phyloP scores from a whole-genome alignment of 2,888 invertebrate genomes.

The Lapara coniferarum region DNA sequence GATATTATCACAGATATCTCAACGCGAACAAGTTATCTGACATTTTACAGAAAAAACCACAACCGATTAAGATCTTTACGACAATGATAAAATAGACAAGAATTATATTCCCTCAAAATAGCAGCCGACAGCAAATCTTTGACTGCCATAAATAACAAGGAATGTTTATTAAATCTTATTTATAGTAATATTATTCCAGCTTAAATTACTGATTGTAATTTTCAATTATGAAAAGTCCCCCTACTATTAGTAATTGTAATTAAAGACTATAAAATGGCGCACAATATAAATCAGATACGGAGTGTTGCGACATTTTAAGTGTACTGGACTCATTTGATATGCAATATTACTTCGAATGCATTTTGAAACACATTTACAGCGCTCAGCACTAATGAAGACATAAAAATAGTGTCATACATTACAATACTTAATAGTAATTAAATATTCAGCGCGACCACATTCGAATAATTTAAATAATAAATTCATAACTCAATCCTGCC shows the following conservation, averaged over 20 bases:
- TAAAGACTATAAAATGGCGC: slow-evolving; percentile 51
- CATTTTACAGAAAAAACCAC: slow-evolving; percentile 22
- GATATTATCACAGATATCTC: slow-evolving; percentile 27
- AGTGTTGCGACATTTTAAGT: slow-evolving; percentile 55
- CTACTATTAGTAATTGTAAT: slow-evolving; percentile 46
- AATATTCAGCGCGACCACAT: slow-evolving; percentile 1
- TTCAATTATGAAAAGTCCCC: slow-evolving; percentile 47
- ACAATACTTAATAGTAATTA: background rate
- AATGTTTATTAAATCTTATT: slow-evolving; percentile 14
- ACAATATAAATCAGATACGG: slow-evolving; percentile 60
- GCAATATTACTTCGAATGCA: slow-evolving; percentile 45
- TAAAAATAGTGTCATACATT: slow-evolving; percentile 3
- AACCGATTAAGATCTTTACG: slow-evolving; percentile 24
- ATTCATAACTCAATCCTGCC: background rate
- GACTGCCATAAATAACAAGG: slow-evolving; percentile 1
- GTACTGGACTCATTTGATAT: slow-evolving; percentile 54
- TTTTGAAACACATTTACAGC: slow-evolving; percentile 38
- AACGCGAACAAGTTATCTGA: slow-evolving; percentile 24
- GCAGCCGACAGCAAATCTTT: background rate
- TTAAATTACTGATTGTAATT: slow-evolving; percentile 41
- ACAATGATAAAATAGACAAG: slow-evolving; percentile 24
- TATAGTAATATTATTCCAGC: slow-evolving; percentile 25
- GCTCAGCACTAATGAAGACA: slow-evolving; percentile 17
- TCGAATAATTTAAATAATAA: background rate
- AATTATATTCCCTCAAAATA: slow-evolving; percentile 19